phyloP scores from a whole-genome alignment of 2,888 invertebrate species.

The Cantharis lateralis region DNA sequence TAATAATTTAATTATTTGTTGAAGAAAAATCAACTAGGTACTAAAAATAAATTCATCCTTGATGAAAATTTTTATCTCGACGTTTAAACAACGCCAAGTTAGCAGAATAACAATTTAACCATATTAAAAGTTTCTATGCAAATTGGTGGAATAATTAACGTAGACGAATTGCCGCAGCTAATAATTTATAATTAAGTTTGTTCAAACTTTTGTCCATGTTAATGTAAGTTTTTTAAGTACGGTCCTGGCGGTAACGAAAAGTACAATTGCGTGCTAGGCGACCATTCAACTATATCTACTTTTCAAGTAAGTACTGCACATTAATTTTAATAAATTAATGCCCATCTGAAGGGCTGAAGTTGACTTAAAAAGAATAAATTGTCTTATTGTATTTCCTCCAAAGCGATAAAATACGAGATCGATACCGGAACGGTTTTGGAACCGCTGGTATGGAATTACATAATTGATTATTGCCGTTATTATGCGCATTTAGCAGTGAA shows the following conservation, averaged over 20 bases:
- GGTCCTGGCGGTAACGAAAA: background rate
- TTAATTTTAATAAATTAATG: background rate
- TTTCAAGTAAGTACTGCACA: background rate
- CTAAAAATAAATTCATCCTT: background rate
- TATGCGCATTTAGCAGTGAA: background rate
- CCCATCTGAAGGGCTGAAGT: background rate
- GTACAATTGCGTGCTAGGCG: background rate
- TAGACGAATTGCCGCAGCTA: background rate
- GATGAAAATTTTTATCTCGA: background rate
- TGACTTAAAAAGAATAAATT: background rate
- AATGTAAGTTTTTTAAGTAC: background rate
- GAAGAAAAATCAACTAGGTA: background rate
- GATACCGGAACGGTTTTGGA: background rate
- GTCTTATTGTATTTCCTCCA: background rate
- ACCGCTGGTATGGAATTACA: background rate
- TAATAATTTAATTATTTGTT: background rate
- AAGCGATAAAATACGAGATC: background rate
- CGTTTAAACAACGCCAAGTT: background rate
- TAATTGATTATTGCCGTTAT: background rate
- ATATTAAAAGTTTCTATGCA: background rate
- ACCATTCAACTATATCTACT: background rate
- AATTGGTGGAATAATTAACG: background rate
- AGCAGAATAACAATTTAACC: background rate
- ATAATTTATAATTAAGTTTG: background rate
- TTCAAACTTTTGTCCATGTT: background rate